These are phyloP conservation scores for Drosophila grimshawi DNA, from an alignment of 1,140 invertebrate species.

Conservation along the genomic window DNA sequence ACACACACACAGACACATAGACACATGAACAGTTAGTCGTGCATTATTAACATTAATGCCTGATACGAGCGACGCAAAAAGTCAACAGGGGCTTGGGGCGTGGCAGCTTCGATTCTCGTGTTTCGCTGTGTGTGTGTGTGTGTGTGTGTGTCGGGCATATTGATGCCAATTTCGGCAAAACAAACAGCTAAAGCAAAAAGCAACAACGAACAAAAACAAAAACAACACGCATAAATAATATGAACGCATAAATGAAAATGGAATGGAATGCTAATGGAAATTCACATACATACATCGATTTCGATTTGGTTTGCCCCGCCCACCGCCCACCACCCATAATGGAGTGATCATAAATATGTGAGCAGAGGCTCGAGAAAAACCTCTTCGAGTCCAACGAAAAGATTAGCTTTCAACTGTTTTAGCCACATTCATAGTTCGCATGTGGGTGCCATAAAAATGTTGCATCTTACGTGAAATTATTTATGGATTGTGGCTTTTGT, in stretches of 20 bases:
- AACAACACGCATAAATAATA: constrained; percentile 63
- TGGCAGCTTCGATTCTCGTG: constrained; percentile 4
- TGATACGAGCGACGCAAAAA: constrained; percentile 45
- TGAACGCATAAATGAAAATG: constrained; percentile 59
- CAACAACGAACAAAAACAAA: not conserved
- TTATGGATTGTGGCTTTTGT: constrained; percentile 22
- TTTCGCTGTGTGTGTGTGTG: constrained; percentile 26
- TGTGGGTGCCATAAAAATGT: constrained; percentile 20
- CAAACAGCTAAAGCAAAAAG: not conserved
- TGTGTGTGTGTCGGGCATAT: constrained; percentile 39
- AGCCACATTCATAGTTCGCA: constrained; percentile 11
- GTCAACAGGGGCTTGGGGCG: constrained; percentile 35
- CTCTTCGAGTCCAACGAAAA: constrained; percentile 27
- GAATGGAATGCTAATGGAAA: constrained; percentile 41
- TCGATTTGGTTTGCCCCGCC: constrained; percentile 13
- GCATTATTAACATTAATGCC: constrained; percentile 76
- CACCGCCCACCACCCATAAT: constrained; percentile 36
- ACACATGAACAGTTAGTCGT: not conserved
- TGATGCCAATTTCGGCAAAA: constrained; percentile 46
- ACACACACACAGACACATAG: constrained; percentile 23
- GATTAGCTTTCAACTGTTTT: constrained; percentile 47
- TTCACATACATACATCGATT: constrained; percentile 22
- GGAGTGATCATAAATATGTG: constrained; percentile 78
- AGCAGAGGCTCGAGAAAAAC: constrained; percentile 30
- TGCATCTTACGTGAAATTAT: constrained; percentile 8